These are phyloP conservation scores for Teleogryllus occipitalis DNA, from an alignment of 1,140 invertebrate genomes.

Conservation along the genomic window DNA sequence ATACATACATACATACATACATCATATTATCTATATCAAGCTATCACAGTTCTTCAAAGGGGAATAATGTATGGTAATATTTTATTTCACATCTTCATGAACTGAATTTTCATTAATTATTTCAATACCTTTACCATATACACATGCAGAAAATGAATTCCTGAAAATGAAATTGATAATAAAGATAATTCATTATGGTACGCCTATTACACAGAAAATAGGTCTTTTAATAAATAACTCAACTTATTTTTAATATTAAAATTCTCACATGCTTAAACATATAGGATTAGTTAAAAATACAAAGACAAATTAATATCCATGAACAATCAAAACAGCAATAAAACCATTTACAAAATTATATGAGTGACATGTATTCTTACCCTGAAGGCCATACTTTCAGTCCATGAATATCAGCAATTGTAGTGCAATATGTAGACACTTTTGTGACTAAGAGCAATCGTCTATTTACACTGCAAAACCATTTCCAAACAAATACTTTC, in stretches of 20 bases:
- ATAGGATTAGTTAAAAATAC: not conserved
- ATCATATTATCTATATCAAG: too few species aligned
- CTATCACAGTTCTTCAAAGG: too few species aligned
- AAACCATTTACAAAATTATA: not conserved
- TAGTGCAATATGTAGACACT: slow-evolving; percentile 37
- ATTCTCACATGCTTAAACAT: not conserved
- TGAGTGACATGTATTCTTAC: slow-evolving; percentile 8
- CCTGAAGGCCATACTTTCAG: slow-evolving; percentile 36
- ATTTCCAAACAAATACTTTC: slow-evolving; percentile 42
- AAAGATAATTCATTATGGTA: not conserved
- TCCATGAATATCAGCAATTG: slow-evolving; percentile 53
- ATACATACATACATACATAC: too few species aligned
- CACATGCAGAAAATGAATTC: not conserved
- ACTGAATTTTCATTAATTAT: not conserved
- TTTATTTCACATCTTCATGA: too few species aligned
- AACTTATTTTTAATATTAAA: not conserved
- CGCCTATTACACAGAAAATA: not conserved
- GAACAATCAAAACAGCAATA: not conserved
- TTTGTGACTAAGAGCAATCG: slow-evolving; percentile 32
- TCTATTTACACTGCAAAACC: slow-evolving; percentile 30
- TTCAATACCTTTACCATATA: slow-evolving; percentile 17
- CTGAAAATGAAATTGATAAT: slow-evolving; percentile 1
- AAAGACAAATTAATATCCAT: not conserved
- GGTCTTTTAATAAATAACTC: not conserved
- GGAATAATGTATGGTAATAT: too few species aligned